phyloP scores from a whole-genome alignment of 1,140 invertebrate genomes.

The Phymastichus coffea region DNA sequence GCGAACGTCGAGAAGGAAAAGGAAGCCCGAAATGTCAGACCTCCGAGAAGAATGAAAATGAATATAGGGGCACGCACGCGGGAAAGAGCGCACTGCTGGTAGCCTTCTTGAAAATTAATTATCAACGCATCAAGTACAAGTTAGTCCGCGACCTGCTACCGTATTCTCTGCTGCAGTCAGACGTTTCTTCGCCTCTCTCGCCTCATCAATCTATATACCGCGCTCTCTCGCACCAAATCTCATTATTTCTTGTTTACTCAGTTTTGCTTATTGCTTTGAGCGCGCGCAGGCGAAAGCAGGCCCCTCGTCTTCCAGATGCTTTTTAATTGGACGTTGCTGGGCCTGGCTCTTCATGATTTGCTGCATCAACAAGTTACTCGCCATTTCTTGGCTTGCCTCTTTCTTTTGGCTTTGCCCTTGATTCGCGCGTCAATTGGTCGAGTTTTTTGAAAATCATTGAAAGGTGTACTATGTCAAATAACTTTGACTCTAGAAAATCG shows the following conservation, averaged over 20 bases:
- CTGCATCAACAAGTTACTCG: conserved; percentile 34
- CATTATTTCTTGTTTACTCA: conserved; percentile 47
- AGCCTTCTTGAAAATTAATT: conserved; percentile 55
- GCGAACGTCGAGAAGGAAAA: not conserved
- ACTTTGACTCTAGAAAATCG: too few species aligned
- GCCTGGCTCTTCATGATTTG: conserved; percentile 35
- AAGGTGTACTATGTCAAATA: too few species aligned
- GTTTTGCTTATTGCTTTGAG: conserved; percentile 40
- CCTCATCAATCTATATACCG: not conserved
- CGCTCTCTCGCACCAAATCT: conserved; percentile 23
- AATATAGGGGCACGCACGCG: not conserved
- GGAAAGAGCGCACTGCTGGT: conserved; percentile 5
- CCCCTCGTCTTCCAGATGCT: conserved; percentile 35
- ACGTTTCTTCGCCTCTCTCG: conserved; percentile 27
- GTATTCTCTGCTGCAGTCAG: conserved; percentile 46
- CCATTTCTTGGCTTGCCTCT: not conserved
- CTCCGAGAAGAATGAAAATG: conserved; percentile 27
- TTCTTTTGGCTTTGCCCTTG: too few species aligned
- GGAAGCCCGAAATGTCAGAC: conserved; percentile 24
- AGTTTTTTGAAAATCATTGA: too few species aligned
- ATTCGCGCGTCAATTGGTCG: too few species aligned
- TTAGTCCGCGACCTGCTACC: conserved; percentile 54
- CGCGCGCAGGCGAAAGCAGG: conserved; percentile 5
- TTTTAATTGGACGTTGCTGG: conserved; percentile 43
- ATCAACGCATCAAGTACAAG: conserved; percentile 58